phyloP scores from a whole-genome alignment of 2,113 vertebrate species.

The Xenopus laevis region DNA sequence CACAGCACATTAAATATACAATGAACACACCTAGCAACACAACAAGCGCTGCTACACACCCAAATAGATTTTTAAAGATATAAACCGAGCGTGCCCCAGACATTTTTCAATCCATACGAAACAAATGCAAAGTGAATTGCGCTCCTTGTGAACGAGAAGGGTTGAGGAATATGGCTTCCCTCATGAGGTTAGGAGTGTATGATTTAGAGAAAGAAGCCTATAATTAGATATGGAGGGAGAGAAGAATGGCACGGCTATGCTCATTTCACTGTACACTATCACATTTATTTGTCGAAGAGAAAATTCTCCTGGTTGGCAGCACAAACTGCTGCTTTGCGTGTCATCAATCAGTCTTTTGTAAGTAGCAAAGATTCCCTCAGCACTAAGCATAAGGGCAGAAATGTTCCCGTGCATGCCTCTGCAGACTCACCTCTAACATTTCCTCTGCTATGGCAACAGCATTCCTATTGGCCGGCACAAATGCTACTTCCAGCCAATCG shows the following conservation, averaged over 20 bases:
- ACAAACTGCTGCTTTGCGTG: slow-evolving; percentile 15
- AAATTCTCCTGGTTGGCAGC: not conserved
- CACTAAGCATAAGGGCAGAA: slow-evolving; percentile 39
- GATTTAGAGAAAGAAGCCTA: not conserved
- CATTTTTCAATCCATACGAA: too few relatives aligned
- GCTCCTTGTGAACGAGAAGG: too few relatives aligned
- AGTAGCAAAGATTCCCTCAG: slow-evolving; percentile 33
- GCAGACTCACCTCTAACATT: slow-evolving; percentile 64
- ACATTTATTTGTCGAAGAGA: not conserved
- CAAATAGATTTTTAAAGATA: too few relatives aligned
- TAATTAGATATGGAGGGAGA: slow-evolving; percentile 2
- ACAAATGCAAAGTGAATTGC: too few relatives aligned
- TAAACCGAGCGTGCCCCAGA: too few relatives aligned
- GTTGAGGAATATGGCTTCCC: not conserved
- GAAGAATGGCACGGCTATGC: not conserved
- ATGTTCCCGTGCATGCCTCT: slow-evolving; percentile 44
- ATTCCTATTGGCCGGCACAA: slow-evolving; percentile 74
- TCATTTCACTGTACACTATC: not conserved
- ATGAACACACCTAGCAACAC: too few relatives aligned
- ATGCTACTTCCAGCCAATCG: slow-evolving; percentile 82
- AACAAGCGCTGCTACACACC: not conserved
- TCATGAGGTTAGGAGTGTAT: not conserved
- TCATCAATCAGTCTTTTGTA: slow-evolving; percentile 40
- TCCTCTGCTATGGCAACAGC: slow-evolving; percentile 84
- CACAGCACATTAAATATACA: too few relatives aligned